These are phyloP conservation scores for Glomeris marginata DNA, from an alignment of 2,888 invertebrate species.

Conservation along the genomic window DNA sequence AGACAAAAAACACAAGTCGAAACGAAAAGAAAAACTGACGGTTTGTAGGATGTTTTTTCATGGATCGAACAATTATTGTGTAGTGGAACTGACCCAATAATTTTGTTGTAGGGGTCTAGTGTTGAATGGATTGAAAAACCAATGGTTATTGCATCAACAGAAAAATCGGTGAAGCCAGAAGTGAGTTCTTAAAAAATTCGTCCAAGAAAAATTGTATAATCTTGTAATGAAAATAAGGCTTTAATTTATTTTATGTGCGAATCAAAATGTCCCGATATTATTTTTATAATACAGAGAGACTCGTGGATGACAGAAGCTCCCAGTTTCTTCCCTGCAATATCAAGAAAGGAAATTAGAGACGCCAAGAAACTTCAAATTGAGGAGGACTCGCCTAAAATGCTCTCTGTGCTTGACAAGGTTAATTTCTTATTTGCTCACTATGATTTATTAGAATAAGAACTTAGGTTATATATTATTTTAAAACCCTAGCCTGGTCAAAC, in stretches of 20 bases:
- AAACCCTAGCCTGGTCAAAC: conserved; percentile 45
- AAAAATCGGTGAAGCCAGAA: conserved; percentile 10
- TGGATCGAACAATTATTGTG: no score
- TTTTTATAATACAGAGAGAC: conserved; percentile 38
- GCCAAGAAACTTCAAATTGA: not conserved
- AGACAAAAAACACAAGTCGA: conserved; percentile 24
- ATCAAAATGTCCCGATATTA: no score
- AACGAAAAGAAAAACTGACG: conserved; percentile 30
- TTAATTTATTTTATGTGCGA: no score
- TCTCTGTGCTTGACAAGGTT: not conserved
- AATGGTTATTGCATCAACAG: not conserved
- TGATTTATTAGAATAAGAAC: no score
- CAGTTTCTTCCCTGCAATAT: conserved; percentile 23
- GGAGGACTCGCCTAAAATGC: not conserved
- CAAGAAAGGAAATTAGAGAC: not conserved
- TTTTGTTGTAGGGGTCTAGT: no score
- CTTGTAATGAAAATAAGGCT: no score
- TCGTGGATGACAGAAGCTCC: conserved; percentile 65
- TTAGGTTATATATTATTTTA: no score
- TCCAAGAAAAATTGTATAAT: no score
- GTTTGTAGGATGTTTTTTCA: no score
- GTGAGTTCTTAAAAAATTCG: no score
- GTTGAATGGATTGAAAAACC: conserved; percentile 20
- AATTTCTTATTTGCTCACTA: no score
- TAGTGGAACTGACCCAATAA: not conserved